Conservation (phyloP, 2,113 vertebrate species). For the Chitala chitala region DNA sequence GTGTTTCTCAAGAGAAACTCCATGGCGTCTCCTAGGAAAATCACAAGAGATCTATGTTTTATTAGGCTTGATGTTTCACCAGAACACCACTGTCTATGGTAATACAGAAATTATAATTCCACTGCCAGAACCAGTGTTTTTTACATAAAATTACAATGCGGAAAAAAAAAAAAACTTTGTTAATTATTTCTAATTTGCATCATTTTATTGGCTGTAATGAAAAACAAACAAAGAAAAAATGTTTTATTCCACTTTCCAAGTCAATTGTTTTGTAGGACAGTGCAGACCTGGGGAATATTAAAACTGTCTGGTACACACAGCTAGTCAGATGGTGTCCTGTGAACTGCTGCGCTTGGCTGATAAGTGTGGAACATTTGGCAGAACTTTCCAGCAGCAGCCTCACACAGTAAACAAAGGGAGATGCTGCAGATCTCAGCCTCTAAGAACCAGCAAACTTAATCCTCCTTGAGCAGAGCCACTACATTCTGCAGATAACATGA, state of each 20-base stretch:
- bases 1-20: slow-evolving; percentile 72
- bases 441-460: neutral
- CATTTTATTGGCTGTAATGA: neutral
- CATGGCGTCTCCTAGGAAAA: slow-evolving; percentile 76
- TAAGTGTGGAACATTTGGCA: slow-evolving; percentile 17
- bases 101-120: neutral
- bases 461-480: neutral
- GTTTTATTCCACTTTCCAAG: neutral
- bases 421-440: slow-evolving; percentile 15
- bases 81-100: neutral
- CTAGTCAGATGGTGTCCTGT: slow-evolving; percentile 8
- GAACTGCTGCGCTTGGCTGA: slow-evolving; percentile 22
- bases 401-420: slow-evolving; percentile 27
- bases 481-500: neutral
- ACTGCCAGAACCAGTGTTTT: neutral
- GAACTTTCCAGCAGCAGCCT: slow-evolving; percentile 21
- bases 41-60: neutral
- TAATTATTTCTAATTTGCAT: neutral
- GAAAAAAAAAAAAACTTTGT: neutral
- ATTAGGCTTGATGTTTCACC: neutral
- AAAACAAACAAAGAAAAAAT: neutral
- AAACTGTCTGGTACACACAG: neutral
- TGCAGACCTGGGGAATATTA: neutral
- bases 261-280: neutral
- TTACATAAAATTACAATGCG: neutral